phyloP scores from a whole-genome alignment of 1,140 invertebrate species.

The Habropoda laboriosa region DNA sequence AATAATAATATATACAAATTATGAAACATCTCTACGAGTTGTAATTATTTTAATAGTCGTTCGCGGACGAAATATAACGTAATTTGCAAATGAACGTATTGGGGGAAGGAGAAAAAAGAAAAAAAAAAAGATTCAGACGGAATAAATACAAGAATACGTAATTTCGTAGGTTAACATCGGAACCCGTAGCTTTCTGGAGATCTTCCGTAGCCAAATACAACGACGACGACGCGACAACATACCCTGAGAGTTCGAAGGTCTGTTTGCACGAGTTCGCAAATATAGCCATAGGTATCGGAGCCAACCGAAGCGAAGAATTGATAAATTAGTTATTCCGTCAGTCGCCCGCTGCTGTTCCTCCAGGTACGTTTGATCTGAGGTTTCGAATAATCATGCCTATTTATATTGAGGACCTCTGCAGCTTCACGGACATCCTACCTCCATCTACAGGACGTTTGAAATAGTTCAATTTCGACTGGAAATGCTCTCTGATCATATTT shows the following conservation, averaged over 20 bases:
- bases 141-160: slow-evolving; percentile 24
- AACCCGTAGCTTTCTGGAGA: slow-evolving; percentile 38
- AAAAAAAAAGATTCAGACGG: background rate
- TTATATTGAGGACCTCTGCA: slow-evolving; percentile 62
- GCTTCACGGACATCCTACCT: background rate
- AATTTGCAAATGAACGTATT: background rate
- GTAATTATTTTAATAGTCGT: background rate
- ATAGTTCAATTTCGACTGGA: background rate
- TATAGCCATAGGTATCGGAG: slow-evolving; percentile 77
- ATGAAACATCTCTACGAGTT: too few species aligned
- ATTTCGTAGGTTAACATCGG: slow-evolving; percentile 15
- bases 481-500: background rate
- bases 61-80: too few species aligned
- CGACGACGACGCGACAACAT: slow-evolving; percentile 50
- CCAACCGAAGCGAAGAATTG: slow-evolving; percentile 81
- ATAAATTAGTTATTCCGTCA: slow-evolving; percentile 82
- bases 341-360: slow-evolving; percentile 69
- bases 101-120: background rate
- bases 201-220: slow-evolving; percentile 57
- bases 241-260: slow-evolving; percentile 58
- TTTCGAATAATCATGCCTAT: slow-evolving; percentile 70
- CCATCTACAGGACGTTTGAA: background rate
- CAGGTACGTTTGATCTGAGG: slow-evolving; percentile 76
- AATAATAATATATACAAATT: background rate
- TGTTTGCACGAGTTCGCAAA: slow-evolving; percentile 78